phyloP scores from a whole-genome alignment of 1,140 invertebrate genomes.

The Danaus plexippus region DNA sequence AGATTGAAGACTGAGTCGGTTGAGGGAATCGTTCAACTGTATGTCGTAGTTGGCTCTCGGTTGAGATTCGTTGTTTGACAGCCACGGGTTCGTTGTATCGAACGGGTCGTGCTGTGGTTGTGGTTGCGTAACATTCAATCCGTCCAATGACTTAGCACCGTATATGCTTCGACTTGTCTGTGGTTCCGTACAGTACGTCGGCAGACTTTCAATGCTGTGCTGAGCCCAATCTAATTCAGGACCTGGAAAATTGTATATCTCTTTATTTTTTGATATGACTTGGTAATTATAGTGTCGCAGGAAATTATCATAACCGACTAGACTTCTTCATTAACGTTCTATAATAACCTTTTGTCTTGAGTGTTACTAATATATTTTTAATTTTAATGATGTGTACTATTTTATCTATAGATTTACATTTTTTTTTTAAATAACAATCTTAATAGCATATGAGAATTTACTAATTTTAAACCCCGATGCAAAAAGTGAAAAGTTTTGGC shows the following conservation, averaged over 20 bases:
- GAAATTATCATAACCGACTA: too few relatives aligned
- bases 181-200: slow-evolving; percentile 30
- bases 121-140: slow-evolving; percentile 26
- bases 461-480: too few relatives aligned
- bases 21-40: slow-evolving; percentile 25
- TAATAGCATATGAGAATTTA: too few relatives aligned
- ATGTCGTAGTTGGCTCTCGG: slow-evolving; percentile 41
- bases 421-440: too few relatives aligned
- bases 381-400: too few relatives aligned
- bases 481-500: too few relatives aligned
- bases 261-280: too few relatives aligned
- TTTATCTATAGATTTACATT: too few relatives aligned
- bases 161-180: slow-evolving; percentile 36
- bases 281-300: too few relatives aligned
- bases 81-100: slow-evolving; percentile 46
- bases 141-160: slow-evolving; percentile 58
- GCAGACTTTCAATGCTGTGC: slow-evolving; percentile 52
- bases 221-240: slow-evolving; percentile 49
- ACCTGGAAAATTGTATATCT: slow-evolving; percentile 30
- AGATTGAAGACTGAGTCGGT: slow-evolving; percentile 37
- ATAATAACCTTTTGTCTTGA: too few relatives aligned
- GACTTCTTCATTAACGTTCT: too few relatives aligned
- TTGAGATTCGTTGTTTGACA: slow-evolving; percentile 19
- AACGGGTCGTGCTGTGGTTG: slow-evolving; percentile 38
- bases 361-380: too few relatives aligned